Evolutionary conservation across 2,797 vertebrate genomes (phyloP).

Genomic region (Dendrocincla tyrannina): DNA sequence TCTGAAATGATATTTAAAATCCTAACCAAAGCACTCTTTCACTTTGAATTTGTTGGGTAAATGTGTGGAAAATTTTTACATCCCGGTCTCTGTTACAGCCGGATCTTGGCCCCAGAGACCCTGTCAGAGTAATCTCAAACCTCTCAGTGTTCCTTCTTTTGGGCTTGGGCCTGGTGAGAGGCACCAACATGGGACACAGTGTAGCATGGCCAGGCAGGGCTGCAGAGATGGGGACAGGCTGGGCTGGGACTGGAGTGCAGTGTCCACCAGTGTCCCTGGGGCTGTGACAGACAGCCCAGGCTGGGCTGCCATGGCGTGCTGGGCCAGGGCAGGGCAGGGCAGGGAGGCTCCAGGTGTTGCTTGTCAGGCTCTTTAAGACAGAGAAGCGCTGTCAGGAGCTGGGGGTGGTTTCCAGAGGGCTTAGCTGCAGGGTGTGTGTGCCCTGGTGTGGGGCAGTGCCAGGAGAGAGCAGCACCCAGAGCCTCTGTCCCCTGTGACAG

Average conservation of each 20-base stretch:
- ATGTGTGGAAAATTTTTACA: background rate
- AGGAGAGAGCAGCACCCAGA: rapidly evolving
- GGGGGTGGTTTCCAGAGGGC: rapidly evolving
- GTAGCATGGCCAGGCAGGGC: rapidly evolving
- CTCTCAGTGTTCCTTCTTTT: background rate
- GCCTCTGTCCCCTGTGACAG: rapidly evolving
- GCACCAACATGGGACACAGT: too few relatives aligned
- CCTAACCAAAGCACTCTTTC: background rate
- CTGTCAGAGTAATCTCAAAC: background rate
- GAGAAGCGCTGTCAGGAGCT: rapidly evolving
- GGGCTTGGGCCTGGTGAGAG: background rate
- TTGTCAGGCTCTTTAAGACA: rapidly evolving
- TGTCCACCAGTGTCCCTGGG: background rate
- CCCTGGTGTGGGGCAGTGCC: rapidly evolving
- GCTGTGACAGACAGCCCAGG: background rate
- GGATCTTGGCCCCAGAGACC: rapidly evolving
- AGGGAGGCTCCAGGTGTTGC: background rate
- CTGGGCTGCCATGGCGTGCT: background rate
- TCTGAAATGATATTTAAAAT: background rate
- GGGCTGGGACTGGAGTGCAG: background rate
- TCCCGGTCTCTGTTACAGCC: rapidly evolving
- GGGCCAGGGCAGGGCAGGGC: background rate
- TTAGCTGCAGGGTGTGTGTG: rapidly evolving
- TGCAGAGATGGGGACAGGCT: background rate
- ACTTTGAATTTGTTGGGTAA: background rate